Evolutionary conservation across 2,888 invertebrate species (phyloP).

Genomic region (Cancer borealis): DNA sequence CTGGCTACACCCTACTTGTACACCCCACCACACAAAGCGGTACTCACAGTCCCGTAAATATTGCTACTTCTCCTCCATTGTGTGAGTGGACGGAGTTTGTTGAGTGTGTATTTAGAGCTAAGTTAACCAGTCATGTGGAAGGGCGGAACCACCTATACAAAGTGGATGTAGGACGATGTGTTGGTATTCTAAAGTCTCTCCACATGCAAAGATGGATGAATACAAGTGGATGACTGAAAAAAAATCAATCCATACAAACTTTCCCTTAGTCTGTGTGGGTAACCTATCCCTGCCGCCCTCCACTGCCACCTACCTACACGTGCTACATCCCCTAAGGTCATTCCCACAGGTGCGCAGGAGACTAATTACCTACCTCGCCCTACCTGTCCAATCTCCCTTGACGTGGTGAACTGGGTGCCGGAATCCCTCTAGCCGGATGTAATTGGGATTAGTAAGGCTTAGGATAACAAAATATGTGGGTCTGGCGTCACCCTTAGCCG

Average conservation of each 20-base stretch:
- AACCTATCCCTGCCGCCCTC: background rate
- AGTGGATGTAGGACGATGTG: background rate
- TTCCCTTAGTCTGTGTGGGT: background rate
- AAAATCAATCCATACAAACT: background rate
- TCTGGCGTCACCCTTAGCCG: background rate
- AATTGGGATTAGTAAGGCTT: background rate
- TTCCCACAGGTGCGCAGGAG: background rate
- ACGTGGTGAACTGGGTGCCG: constrained; percentile 3
- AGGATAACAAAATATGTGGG: background rate
- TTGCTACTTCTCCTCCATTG: background rate
- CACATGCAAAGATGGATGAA: background rate
- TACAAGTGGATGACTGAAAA: background rate
- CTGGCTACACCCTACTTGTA: background rate
- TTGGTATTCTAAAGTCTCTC: background rate
- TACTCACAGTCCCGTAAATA: background rate
- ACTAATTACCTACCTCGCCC: background rate
- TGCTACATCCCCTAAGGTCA: background rate
- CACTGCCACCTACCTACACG: background rate
- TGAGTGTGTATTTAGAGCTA: background rate
- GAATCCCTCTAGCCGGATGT: background rate
- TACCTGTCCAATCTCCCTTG: background rate
- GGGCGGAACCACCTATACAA: background rate
- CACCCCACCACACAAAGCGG: constrained; percentile 13
- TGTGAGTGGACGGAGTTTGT: background rate
- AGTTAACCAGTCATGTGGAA: background rate